These are phyloP conservation scores for Benthosema pterotum DNA, from an alignment of 2,797 vertebrate species.

Conservation along the genomic window DNA sequence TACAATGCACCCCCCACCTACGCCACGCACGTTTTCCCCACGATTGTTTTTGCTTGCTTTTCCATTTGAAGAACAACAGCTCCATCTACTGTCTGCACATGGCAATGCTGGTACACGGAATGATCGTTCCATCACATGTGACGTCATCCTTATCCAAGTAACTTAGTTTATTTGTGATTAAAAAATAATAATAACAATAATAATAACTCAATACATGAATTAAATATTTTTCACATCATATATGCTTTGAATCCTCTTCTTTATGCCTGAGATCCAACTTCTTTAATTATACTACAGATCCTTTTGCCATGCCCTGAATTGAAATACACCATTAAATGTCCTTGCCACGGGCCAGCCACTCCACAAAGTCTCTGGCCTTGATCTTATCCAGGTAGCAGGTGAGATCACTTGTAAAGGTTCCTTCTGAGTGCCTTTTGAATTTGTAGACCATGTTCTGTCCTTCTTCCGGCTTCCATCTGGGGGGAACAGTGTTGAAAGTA, in stretches of 20 bases:
- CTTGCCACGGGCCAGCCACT: constrained; percentile 81
- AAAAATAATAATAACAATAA: too few relatives aligned
- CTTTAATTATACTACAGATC: too few relatives aligned
- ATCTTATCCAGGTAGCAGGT: constrained; percentile 78
- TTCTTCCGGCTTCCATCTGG: constrained; percentile 63
- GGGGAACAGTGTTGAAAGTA: background rate
- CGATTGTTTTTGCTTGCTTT: constrained; percentile 10
- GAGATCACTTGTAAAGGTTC: constrained; percentile 82
- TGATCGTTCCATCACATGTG: too few relatives aligned
- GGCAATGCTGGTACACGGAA: constrained; percentile 25
- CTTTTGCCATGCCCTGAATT: too few relatives aligned
- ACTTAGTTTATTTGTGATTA: too few relatives aligned
- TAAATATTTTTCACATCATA: too few relatives aligned
- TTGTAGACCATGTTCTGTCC: constrained; percentile 44
- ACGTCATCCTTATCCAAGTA: too few relatives aligned
- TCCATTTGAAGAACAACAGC: constrained; percentile 54
- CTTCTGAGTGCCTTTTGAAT: constrained; percentile 80
- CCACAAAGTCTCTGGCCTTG: constrained; percentile 85
- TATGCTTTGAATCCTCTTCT: background rate
- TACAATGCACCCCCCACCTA: constrained; percentile 28
- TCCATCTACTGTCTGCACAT: constrained; percentile 33
- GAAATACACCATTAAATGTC: background rate
- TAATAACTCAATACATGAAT: too few relatives aligned
- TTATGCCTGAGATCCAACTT: constrained; percentile 50
- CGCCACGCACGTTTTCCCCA: constrained; percentile 1